Evolutionary conservation across 2,888 invertebrate species (phyloP).

Genomic region (Entomobrya multifasciata): DNA sequence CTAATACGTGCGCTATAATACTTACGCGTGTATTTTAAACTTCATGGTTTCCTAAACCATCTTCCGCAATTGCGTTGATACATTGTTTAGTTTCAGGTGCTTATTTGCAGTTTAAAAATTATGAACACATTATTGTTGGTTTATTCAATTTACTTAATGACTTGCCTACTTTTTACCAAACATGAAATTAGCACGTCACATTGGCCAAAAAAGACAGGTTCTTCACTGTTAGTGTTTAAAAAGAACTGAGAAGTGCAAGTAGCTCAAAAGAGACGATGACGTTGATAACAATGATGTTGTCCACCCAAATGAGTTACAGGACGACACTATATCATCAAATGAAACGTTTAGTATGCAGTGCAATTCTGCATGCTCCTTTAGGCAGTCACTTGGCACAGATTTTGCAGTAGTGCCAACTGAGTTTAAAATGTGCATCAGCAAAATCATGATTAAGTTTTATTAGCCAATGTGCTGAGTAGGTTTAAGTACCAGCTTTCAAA

Average conservation of each 20-base stretch:
- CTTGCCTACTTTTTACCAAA: constrained; percentile 19
- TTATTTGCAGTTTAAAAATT: not conserved
- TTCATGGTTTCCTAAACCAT: not conserved
- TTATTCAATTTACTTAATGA: constrained; percentile 48
- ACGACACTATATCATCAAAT: not conserved
- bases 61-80: not conserved
- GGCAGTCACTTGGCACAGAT: constrained; percentile 46
- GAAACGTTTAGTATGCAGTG: constrained; percentile 22
- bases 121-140: not conserved
- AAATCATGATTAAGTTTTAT: constrained; percentile 1
- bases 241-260: constrained; percentile 27
- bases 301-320: constrained; percentile 26
- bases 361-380: constrained; percentile 22
- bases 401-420: constrained; percentile 19
- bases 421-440: constrained; percentile 16
- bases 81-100: not conserved
- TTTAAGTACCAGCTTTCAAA: constrained; percentile 7
- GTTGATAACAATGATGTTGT: constrained; percentile 8
- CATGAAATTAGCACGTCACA: not conserved
- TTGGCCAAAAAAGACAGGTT: constrained; percentile 44
- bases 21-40: not conserved
- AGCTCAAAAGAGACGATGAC: constrained; percentile 33
- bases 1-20: no score
- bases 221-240: not conserved
- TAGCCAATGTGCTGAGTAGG: constrained; percentile 1